These are phyloP conservation scores for Drosophila burlai DNA, from an alignment of 1,140 invertebrate species.

Conservation along the genomic window DNA sequence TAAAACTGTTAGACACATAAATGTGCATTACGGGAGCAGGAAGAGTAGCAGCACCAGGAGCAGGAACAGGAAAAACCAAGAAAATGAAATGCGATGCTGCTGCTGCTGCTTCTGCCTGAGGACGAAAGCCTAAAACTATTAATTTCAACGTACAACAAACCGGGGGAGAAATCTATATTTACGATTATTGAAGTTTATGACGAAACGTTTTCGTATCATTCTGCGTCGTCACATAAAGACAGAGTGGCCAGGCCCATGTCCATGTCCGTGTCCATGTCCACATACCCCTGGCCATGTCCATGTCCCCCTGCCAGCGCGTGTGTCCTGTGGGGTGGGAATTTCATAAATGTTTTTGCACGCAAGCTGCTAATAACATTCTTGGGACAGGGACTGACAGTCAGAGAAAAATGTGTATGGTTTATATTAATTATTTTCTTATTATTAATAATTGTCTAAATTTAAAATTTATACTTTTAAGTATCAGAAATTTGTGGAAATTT, in stretches of 20 bases:
- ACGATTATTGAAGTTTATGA: conserved; percentile 85
- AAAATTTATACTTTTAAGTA: neutral
- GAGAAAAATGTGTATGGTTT: neutral
- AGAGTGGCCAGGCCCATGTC: conserved; percentile 26
- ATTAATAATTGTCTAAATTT: neutral
- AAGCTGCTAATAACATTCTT: conserved; percentile 75
- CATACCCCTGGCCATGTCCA: neutral
- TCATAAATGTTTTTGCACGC: conserved; percentile 82
- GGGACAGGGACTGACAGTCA: conserved; percentile 6
- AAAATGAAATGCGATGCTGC: conserved; percentile 80
- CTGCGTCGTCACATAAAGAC: conserved; percentile 85
- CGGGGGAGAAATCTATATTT: conserved; percentile 84
- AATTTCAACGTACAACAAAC: conserved; percentile 68
- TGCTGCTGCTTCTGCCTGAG: neutral
- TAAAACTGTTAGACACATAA: conserved; percentile 82
- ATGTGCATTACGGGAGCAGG: conserved; percentile 69
- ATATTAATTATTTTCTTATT: neutral
- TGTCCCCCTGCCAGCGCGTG: neutral
- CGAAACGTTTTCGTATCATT: conserved; percentile 85
- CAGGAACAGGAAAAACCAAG: conserved; percentile 21
- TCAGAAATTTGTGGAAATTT: neutral
- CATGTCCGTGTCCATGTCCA: neutral
- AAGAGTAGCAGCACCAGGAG: conserved; percentile 1
- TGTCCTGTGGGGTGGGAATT: conserved; percentile 56
- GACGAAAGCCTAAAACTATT: conserved; percentile 82